Evolutionary conservation across 2,113 vertebrate genomes (phyloP).

Genomic region (Donacobius atricapilla): DNA sequence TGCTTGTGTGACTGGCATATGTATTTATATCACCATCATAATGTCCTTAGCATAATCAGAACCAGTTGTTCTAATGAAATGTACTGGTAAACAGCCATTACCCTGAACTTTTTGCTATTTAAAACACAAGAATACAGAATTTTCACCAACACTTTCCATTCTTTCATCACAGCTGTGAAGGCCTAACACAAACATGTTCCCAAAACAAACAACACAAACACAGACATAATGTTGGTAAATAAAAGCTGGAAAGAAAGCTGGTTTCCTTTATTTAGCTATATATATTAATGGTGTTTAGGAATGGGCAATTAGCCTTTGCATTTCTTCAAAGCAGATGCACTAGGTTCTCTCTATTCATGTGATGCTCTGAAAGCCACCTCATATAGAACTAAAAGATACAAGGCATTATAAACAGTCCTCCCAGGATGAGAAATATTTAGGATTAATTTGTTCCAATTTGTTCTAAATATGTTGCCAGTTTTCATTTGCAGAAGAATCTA

Average conservation of each 20-base stretch:
- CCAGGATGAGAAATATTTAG: neutral
- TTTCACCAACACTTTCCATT: constrained; percentile 33
- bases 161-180: constrained; percentile 36
- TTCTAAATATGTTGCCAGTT: neutral
- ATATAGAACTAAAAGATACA: neutral
- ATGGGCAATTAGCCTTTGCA: neutral
- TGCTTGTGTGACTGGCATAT: neutral
- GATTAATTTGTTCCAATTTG: neutral
- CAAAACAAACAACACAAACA: constrained; percentile 41
- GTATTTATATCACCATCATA: neutral
- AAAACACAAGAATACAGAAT: neutral
- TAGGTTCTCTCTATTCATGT: neutral
- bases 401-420: neutral
- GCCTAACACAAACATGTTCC: constrained; percentile 40
- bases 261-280: constrained; percentile 15
- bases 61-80: neutral
- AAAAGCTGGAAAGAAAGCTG: constrained; percentile 17
- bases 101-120: neutral
- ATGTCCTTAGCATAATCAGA: neutral
- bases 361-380: neutral
- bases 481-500: neutral
- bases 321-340: neutral
- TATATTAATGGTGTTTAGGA: neutral
- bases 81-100: neutral
- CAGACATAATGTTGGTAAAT: constrained; percentile 40